These are phyloP conservation scores for Aradophagus sp. DNA, from an alignment of 1,140 invertebrate genomes.

Conservation along the genomic window DNA sequence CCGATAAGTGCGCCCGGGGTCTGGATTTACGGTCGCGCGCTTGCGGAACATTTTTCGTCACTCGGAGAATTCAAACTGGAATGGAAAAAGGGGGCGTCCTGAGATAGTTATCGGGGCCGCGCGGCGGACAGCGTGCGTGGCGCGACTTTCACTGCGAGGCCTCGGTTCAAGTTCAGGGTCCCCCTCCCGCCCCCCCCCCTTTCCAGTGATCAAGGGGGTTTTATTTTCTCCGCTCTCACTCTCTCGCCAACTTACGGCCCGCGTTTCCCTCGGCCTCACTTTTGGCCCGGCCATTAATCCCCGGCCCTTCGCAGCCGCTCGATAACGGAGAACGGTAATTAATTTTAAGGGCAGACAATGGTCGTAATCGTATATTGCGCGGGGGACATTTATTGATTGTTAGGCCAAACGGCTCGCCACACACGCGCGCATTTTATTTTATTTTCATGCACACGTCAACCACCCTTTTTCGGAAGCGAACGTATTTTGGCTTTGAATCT, in stretches of 20 bases:
- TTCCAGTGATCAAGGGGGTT: background rate
- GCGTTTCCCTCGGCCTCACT: slow-evolving; percentile 12
- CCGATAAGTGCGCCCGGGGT: slow-evolving; percentile 7
- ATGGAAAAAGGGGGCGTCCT: slow-evolving; percentile 8
- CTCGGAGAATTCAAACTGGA: slow-evolving; percentile 18
- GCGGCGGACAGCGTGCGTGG: slow-evolving; percentile 23
- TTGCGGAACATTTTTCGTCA: slow-evolving; percentile 34
- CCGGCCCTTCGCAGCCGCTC: slow-evolving; percentile 8
- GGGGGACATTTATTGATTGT: slow-evolving; percentile 47
- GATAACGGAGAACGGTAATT: slow-evolving; percentile 24
- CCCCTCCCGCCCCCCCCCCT: background rate
- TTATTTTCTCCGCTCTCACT: slow-evolving; percentile 50
- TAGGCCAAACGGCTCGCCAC: slow-evolving; percentile 22
- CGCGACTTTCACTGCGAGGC: slow-evolving; percentile 43
- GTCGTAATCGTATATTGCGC: slow-evolving; percentile 38
- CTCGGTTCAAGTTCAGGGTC: slow-evolving; percentile 52
- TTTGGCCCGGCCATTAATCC: slow-evolving; percentile 31
- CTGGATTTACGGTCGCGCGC: slow-evolving; percentile 15
- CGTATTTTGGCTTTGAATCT: too few species aligned
- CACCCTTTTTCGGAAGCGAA: too few species aligned
- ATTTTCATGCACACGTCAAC: slow-evolving; percentile 34
- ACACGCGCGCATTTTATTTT: slow-evolving; percentile 20
- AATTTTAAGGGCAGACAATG: slow-evolving; percentile 45
- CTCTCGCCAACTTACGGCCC: slow-evolving; percentile 15
- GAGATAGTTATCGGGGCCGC: slow-evolving; percentile 33